Evolutionary conservation across 2,888 invertebrate species (phyloP), one percentile per base, ranked within the genome.

Genomic region (Hirudinaria manillensis): DNA sequence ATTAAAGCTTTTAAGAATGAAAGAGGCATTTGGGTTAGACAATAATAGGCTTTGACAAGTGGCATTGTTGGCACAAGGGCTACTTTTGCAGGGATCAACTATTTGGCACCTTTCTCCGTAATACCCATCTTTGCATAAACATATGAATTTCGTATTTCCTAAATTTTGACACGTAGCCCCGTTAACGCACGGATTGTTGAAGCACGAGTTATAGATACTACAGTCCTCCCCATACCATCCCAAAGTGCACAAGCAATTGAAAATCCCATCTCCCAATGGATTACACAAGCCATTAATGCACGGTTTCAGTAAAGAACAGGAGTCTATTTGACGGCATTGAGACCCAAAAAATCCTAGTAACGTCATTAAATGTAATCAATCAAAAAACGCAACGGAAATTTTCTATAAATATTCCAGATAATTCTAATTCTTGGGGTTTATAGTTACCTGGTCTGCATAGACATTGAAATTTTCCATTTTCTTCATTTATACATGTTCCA

Each of bases 161-260:
- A 70, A 10, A n/a, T 56, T 67, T 32, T 29, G 21, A 70, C 79
- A 79, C 2, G 21, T 61, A 27, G 75, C 79, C 27, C 61, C 65
- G 72, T 76, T 76, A n/a, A 34, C 3, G 66, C 79, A 79, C 16
- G 77, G 79, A 24, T 51, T 67, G 6, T 56, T 76, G 10, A 73
- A 68, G 66, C 79, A 79, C 29, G 75, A 78, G 70, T 79, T 76
- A 70, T 67, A 76, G 55, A 34, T 61, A 66, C 70, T 29, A 76
- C 94, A 94, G 82, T 89, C 89, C 29, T 53, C 36, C 51, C 79
- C 80, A 67, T 77, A 77, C 70, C 75, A 78, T 13, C 80, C 80
- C n/a, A 21, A 27, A 10, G 66, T 24, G 51, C 78, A 79, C 16
- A 61, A 51, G 65, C 78, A 79, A 21, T 24, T 56, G 72, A 61